A percentile compares a stretch with the other conserved stretches of the same genome.
Evolutionary conservation across 2,113 vertebrate species (phyloP).

Genomic region (Phalacrocorax aristotelis): DNA sequence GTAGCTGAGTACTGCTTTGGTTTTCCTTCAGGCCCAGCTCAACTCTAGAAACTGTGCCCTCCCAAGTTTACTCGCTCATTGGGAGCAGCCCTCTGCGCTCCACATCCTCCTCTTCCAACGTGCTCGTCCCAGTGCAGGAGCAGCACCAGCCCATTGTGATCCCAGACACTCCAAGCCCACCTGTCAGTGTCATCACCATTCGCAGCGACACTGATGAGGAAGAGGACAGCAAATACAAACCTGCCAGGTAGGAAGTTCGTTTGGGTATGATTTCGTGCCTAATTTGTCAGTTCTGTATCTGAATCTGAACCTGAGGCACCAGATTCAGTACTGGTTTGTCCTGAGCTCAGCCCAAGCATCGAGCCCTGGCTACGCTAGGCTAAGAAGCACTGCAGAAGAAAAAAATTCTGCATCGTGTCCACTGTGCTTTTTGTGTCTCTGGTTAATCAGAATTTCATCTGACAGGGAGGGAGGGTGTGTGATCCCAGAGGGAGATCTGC

Average conservation of each 20-base stretch:
- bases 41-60: constrained; percentile 75
- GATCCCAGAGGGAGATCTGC: neutral
- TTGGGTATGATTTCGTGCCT: neutral
- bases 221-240: constrained; percentile 90
- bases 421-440: neutral
- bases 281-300: too few relatives aligned
- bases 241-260: constrained; percentile 68
- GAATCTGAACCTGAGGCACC: too few relatives aligned
- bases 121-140: constrained; percentile 79
- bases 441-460: neutral
- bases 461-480: neutral
- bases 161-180: constrained; percentile 95
- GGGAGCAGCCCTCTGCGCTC: constrained; percentile 82
- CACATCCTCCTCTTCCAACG: constrained; percentile 77
- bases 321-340: neutral
- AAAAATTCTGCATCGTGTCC: neutral
- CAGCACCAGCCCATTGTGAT: constrained; percentile 93
- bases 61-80: constrained; percentile 80
- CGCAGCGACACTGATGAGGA: constrained; percentile 97
- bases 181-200: constrained; percentile 98
- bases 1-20: neutral
- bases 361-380: neutral
- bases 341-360: neutral
- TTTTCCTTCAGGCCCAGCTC: constrained; percentile 76
- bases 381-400: neutral